Conservation (phyloP, 2,113 vertebrate species). For the Lamprologus callipterus region DNA sequence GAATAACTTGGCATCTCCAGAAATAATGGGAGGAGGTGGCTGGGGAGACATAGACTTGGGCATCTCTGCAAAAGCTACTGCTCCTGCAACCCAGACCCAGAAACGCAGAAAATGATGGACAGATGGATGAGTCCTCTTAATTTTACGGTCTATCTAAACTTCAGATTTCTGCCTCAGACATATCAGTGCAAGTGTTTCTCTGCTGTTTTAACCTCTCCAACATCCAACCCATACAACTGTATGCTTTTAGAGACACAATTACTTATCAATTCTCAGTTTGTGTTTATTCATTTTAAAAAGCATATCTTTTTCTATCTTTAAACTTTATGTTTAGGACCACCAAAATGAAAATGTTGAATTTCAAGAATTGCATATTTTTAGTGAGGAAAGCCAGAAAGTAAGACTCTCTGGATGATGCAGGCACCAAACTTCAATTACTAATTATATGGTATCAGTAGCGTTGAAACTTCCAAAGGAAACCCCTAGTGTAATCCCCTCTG, state of each 20-base stretch:
- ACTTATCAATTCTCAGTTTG: accelerated
- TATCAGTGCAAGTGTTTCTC: neutral
- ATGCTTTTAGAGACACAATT: neutral
- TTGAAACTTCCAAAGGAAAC: neutral
- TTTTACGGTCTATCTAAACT: neutral
- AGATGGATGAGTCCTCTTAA: neutral
- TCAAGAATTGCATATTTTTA: neutral
- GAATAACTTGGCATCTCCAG: neutral
- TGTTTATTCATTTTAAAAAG: neutral
- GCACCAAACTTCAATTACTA: neutral
- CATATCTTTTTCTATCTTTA: neutral
- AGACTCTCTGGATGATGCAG: neutral
- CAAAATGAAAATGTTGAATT: neutral
- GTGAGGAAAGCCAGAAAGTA: neutral
- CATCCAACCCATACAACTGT: neutral
- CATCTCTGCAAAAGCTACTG: neutral
- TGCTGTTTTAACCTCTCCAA: neutral
- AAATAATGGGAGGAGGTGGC: neutral
- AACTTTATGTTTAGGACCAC: neutral
- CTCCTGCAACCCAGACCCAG: neutral
- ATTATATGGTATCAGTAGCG: neutral
- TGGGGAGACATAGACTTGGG: neutral
- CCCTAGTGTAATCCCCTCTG: neutral
- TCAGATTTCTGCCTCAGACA: neutral
- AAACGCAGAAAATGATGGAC: neutral